Base-by-base conservation (phyloP, 2,888 invertebrate genomes). In the Charanyca ferruginea region DNA sequence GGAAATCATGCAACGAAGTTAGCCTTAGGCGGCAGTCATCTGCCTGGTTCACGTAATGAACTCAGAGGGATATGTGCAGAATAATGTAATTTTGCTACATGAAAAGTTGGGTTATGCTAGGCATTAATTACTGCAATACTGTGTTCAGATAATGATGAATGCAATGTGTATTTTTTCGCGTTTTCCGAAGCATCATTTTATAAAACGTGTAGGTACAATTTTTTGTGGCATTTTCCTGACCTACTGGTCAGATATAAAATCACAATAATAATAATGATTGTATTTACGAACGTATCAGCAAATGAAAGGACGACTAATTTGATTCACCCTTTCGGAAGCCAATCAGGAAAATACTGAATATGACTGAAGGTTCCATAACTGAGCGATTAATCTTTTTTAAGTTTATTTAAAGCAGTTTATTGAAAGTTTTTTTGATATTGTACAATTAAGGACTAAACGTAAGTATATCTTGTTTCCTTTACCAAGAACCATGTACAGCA, bases 51-150 rank as follows among this genome's bases (percentile, higher is more conserved):
- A 18, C n/a, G 49, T 16, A 16, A 32, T 38, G 38, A 38, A n/a
- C 23, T 48, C n/a, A 2, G 7, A 20, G 20, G 23, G 3, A 16
- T 42, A 23, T 23, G 1, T 25, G 1, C 20, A 49, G 20, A 25
- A 49, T 44, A 25, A 32, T 11, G 32, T 32, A 2, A 49, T 11
- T 1, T 18, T 38, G 1, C 20, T 25, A 18, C 6, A 18, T 1
- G 0, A 32, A 66, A 28, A 42, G 1, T 25, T 42, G n/a, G n/a
- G n/a, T n/a, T n/a, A n/a, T n/a, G 41, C 3, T 6, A 54, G 20
- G 2, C 7, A 32, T 66, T 45, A 65, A 28, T 28, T 38, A 66
- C 32, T 11, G 20, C 16, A 48, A 23, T 35, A 66, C 11, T 35
- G 20, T 13, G n/a, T 32, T 67, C 32, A 52, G 38, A 23, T 23